Evolutionary conservation across 2,113 vertebrate species (phyloP), one percentile per base, ranked within the genome.

Genomic region (Gorsachius goisagi): DNA sequence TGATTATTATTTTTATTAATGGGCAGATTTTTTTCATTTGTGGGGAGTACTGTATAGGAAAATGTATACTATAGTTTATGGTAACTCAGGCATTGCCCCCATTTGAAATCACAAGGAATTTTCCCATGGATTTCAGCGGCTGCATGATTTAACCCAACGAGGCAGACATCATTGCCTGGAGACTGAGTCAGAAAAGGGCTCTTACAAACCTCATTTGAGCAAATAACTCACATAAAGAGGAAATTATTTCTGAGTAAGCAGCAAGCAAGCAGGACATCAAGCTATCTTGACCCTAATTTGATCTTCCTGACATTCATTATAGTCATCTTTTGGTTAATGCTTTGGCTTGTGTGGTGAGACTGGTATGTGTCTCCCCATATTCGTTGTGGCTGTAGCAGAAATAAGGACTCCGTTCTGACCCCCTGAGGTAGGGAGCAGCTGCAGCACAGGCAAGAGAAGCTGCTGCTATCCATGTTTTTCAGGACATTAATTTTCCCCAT

Each of bases 231-330:
- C 49, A 62, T 67, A 59, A 89, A 88, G 78, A 93, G 78, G 53
- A 96, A 96, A 86, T 88, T 77, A 88, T 85, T 94, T 93, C 71
- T 73, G 41, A 90, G 37, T 80, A 93, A 84, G 66, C 32, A 76
- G 50, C 59, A 73, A 83, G 47, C 41, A 93, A 79, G n/a, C 55
- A 89, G 55, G 41, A 71, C 67, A 93, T 13, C 45, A 66, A 80
- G 63, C 53, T 77, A 63, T 77, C 52, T 18, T 93, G 88, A 88
- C 78, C 67, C 41, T 63, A 33, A 88, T 88, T 85, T 90, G 50
- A 63, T 85, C 78, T 80, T 94, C 8, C 67, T 91, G 85, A 59
- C 55, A 15, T 86, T 91, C 47, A 39, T 39, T 67, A 35, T 6
- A 55, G n/a, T 88, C 22, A 80, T 77, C 35, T 66, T 68, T 88